Conservation (phyloP, 2,888 invertebrate species). For the Ariolimax columbianus region DNA sequence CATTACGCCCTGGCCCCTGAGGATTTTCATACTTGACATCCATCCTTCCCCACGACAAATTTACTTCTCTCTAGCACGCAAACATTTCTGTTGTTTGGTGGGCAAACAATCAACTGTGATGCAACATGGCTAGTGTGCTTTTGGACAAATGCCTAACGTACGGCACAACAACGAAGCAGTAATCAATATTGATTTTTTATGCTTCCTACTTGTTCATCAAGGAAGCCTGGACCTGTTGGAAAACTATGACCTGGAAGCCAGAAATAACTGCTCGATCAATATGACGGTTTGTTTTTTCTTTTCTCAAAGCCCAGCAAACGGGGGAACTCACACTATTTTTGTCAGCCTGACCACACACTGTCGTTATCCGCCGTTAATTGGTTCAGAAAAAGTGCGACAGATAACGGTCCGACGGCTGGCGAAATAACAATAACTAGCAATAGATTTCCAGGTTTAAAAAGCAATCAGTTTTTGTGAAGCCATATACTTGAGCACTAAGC, state of each 20-base stretch:
- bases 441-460: too few species aligned
- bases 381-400: too few species aligned
- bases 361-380: too few species aligned
- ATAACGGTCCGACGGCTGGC: too few species aligned
- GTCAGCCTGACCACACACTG: neutral
- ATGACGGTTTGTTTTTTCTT: neutral
- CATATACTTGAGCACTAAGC: too few species aligned
- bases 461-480: too few species aligned
- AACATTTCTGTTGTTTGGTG: neutral
- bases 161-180: neutral
- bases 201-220: neutral
- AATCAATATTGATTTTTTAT: neutral
- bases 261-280: conserved; percentile 26
- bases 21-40: neutral
- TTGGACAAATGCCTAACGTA: neutral
- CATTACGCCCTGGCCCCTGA: too few species aligned
- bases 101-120: neutral
- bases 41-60: neutral
- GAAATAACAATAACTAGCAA: too few species aligned
- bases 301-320: neutral
- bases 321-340: neutral
- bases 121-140: neutral
- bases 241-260: conserved; percentile 22
- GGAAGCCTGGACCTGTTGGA: neutral
- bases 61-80: neutral